Conservation (phyloP, 2,113 vertebrate species). For the Fukomys damarensis region DNA sequence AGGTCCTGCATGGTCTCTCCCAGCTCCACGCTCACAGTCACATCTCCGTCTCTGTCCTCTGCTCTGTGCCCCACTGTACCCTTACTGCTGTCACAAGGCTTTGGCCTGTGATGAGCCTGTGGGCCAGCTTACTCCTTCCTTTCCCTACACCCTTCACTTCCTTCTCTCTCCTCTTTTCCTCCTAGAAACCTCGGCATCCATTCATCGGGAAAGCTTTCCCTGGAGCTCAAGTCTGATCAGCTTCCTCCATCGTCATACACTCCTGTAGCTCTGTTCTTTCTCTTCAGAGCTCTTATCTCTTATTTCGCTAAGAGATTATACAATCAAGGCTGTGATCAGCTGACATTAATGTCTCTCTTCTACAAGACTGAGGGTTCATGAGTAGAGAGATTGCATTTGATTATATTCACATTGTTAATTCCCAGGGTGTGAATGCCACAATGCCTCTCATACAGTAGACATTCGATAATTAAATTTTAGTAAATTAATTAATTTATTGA, state of each 20-base stretch:
- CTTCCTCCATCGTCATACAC: neutral
- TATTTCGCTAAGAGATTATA: neutral
- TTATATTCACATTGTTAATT: constrained; percentile 10
- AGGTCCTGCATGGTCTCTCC: neutral
- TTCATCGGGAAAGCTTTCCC: neutral
- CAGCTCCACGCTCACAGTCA: neutral
- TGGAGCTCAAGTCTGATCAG: neutral
- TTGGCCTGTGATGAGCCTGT: neutral
- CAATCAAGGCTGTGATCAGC: neutral
- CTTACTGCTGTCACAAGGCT: neutral
- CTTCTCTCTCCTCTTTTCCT: neutral
- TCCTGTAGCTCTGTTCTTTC: neutral
- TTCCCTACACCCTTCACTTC: neutral
- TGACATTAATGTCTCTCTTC: neutral
- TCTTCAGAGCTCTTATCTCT: neutral
- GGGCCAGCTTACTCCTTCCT: neutral
- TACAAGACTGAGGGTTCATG: neutral
- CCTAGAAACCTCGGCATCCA: neutral
- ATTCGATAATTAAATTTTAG: neutral
- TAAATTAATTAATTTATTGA: constrained; percentile 18
- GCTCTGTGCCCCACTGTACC: neutral
- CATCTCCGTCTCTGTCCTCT: neutral
- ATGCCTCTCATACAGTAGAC: neutral
- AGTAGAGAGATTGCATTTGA: neutral
- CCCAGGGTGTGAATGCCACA: neutral